Conservation (phyloP, 2,113 vertebrate species). For the Scalopus aquaticus region DNA sequence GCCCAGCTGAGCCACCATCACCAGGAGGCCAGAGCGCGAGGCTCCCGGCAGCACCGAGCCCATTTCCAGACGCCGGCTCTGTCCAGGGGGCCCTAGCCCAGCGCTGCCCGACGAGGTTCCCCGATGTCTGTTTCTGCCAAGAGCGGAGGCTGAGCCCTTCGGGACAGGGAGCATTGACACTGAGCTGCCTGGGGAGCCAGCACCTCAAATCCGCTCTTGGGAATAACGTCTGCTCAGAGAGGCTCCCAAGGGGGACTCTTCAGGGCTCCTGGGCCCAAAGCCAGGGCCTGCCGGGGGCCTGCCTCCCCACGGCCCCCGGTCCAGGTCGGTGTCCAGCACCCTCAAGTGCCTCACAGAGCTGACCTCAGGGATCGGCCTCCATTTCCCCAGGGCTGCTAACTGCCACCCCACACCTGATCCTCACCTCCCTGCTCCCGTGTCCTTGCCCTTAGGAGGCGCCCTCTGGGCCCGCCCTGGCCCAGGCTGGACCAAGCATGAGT, state of each 20-base stretch:
- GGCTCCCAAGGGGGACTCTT: background rate
- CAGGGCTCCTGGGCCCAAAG: background rate
- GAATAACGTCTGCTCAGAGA: background rate
- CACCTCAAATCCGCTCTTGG: background rate
- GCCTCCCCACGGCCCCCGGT: background rate
- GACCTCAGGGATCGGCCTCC: background rate
- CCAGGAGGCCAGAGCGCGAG: background rate
- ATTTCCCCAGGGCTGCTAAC: background rate
- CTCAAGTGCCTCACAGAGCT: background rate
- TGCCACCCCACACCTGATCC: background rate
- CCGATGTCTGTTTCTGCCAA: background rate
- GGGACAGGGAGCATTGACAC: background rate
- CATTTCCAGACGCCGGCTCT: no score
- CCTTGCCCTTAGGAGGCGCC: background rate
- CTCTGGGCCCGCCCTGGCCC: no score
- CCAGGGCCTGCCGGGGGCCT: background rate
- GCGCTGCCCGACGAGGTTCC: no score
- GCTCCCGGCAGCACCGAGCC: no score
- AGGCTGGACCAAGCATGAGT: no score
- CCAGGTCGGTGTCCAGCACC: fast-evolving
- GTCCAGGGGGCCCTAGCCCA: background rate
- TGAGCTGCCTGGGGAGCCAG: background rate
- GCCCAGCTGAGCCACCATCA: background rate
- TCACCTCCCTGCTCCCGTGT: background rate
- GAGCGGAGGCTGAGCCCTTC: background rate